Evolutionary conservation across 2,113 vertebrate genomes (phyloP).

Genomic region (Trematomus loennbergii): DNA sequence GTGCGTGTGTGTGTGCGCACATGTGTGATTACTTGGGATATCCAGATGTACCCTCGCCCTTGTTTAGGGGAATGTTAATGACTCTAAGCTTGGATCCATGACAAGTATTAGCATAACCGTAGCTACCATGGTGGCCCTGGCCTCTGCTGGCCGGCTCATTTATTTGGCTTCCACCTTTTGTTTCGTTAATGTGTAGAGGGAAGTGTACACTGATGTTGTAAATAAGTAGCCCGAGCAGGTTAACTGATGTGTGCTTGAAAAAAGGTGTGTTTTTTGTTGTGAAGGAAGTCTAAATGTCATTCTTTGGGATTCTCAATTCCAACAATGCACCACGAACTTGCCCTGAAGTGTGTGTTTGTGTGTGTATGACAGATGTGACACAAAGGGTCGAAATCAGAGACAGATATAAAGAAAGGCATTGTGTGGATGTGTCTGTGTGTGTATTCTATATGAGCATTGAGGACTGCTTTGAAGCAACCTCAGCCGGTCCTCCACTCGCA

Average conservation of each 20-base stretch:
- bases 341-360: slow-evolving; percentile 15
- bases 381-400: slow-evolving; percentile 46
- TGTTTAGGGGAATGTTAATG: slow-evolving; percentile 70
- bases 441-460: slow-evolving; percentile 17
- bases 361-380: slow-evolving; percentile 19
- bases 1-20: slow-evolving; percentile 35
- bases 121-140: slow-evolving; percentile 25
- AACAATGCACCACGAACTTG: slow-evolving; percentile 23
- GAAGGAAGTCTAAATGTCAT: slow-evolving; percentile 17
- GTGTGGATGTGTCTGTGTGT: slow-evolving; percentile 30
- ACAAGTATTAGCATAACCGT: slow-evolving; percentile 45
- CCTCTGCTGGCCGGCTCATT: slow-evolving; percentile 14
- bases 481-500: slow-evolving; percentile 19
- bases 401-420: slow-evolving; percentile 51
- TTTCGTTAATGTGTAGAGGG: slow-evolving; percentile 21
- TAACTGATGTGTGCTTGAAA: slow-evolving; percentile 1
- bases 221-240: slow-evolving; percentile 46
- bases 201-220: slow-evolving; percentile 30
- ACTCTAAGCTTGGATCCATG: slow-evolving; percentile 59
- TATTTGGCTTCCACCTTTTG: slow-evolving; percentile 34
- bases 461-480: slow-evolving; percentile 24
- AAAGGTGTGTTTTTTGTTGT: not conserved
- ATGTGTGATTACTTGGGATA: slow-evolving; percentile 26
- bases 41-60: slow-evolving; percentile 54
- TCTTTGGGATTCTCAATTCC: not conserved